These are phyloP conservation scores for Tamias sibiricus DNA, from an alignment of 2,113 vertebrate species.

Conservation along the genomic window DNA sequence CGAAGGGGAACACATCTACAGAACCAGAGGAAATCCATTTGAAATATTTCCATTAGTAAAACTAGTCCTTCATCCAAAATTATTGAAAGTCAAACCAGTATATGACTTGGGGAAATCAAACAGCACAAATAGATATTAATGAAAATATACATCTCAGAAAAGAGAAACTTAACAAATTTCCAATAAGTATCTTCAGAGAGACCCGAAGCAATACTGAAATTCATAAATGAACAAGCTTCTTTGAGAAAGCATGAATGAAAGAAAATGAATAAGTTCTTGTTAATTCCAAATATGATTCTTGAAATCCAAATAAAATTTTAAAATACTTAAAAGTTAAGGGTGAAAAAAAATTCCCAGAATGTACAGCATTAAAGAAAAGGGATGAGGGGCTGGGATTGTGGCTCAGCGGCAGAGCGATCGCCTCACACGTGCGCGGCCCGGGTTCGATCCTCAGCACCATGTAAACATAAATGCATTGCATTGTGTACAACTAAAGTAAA, in stretches of 20 bases:
- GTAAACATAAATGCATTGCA: no score
- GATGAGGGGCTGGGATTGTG: no score
- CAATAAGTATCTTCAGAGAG: background rate
- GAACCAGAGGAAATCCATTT: constrained; percentile 1
- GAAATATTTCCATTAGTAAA: background rate
- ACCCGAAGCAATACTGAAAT: background rate
- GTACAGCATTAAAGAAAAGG: background rate
- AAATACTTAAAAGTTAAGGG: background rate
- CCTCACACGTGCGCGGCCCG: no score
- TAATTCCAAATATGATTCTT: background rate
- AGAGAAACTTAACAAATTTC: background rate
- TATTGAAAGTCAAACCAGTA: background rate
- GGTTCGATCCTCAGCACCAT: no score
- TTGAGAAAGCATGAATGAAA: background rate
- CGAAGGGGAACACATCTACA: background rate
- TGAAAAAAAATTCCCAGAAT: background rate
- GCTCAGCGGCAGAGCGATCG: no score
- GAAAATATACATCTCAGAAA: background rate
- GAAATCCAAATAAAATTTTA: background rate
- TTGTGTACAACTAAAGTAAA: no score
- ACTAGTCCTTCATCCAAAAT: background rate
- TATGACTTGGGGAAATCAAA: background rate
- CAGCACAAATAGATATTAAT: background rate
- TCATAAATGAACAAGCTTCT: background rate
- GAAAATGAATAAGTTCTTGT: background rate